phyloP scores from a whole-genome alignment of 2,113 vertebrate genomes.

The Phalacrocorax aristotelis region DNA sequence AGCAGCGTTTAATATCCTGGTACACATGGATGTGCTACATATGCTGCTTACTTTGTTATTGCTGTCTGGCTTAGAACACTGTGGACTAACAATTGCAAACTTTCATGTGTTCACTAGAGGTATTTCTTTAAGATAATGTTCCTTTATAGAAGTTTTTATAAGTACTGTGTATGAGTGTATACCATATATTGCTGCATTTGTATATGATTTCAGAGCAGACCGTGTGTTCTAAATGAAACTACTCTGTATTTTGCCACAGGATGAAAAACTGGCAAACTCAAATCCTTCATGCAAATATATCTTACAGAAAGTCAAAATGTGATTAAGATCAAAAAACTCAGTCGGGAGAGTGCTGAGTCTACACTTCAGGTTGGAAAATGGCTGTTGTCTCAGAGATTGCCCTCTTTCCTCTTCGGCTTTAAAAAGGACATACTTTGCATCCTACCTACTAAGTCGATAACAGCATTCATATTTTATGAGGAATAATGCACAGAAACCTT shows the following conservation, averaged over 20 bases:
- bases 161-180: neutral
- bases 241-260: slow-evolving; percentile 13
- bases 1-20: slow-evolving; percentile 31
- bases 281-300: neutral
- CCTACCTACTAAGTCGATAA: slow-evolving; percentile 68
- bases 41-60: slow-evolving; percentile 13
- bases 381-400: slow-evolving; percentile 48
- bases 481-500: slow-evolving; percentile 75
- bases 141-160: neutral
- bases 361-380: slow-evolving; percentile 20
- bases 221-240: neutral
- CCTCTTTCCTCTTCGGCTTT: slow-evolving; percentile 49
- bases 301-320: slow-evolving; percentile 17
- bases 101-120: neutral
- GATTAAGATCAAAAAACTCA: slow-evolving; percentile 49
- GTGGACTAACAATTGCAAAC: neutral
- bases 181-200: neutral
- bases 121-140: neutral
- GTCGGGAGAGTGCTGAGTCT: neutral
- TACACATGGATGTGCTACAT: neutral
- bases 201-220: neutral
- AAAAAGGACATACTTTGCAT: slow-evolving; percentile 61
- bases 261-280: slow-evolving; percentile 18
- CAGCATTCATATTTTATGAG: slow-evolving; percentile 76
- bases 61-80: neutral